Conservation (phyloP, 2,797 vertebrate species). For the Brotula barbata region DNA sequence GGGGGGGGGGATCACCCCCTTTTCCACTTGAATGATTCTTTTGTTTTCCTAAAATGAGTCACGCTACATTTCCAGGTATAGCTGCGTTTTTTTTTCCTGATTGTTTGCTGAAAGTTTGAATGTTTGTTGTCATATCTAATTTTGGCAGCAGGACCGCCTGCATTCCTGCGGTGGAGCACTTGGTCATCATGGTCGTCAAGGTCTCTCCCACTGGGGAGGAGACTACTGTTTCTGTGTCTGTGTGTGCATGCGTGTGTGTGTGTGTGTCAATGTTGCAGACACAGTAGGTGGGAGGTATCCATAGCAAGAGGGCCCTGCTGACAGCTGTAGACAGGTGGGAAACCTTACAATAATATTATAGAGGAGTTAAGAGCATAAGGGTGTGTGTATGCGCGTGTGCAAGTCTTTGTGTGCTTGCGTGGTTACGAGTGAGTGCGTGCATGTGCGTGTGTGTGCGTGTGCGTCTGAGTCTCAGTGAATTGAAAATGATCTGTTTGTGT, state of each 20-base stretch:
- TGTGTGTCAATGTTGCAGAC: constrained; percentile 33
- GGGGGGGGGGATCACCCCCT: constrained; percentile 8
- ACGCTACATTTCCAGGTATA: neutral
- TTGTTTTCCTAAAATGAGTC: constrained; percentile 24
- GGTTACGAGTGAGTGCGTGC: no score
- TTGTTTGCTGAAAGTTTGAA: constrained; percentile 54
- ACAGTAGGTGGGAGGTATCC: constrained; percentile 55
- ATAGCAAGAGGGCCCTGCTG: constrained; percentile 47
- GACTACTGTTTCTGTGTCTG: constrained; percentile 34
- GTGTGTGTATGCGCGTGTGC: constrained; percentile 3
- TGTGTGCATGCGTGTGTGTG: constrained; percentile 4
- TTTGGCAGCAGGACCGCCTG: constrained; percentile 42
- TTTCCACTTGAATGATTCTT: neutral
- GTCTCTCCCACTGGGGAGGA: constrained; percentile 32
- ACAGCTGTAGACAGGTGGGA: constrained; percentile 69
- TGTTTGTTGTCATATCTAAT: constrained; percentile 61
- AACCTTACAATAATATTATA: constrained; percentile 57
- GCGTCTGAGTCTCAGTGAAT: constrained; percentile 6
- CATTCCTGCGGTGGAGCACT: constrained; percentile 54
- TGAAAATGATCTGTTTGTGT: constrained; percentile 7
- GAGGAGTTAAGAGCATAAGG: constrained; percentile 25
- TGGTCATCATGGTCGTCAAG: constrained; percentile 33
- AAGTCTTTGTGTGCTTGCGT: neutral
- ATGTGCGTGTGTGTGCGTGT: neutral
- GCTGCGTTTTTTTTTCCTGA: constrained; percentile 41